Evolutionary conservation across 2,888 invertebrate species (phyloP).

Genomic region (Diaperis boleti): DNA sequence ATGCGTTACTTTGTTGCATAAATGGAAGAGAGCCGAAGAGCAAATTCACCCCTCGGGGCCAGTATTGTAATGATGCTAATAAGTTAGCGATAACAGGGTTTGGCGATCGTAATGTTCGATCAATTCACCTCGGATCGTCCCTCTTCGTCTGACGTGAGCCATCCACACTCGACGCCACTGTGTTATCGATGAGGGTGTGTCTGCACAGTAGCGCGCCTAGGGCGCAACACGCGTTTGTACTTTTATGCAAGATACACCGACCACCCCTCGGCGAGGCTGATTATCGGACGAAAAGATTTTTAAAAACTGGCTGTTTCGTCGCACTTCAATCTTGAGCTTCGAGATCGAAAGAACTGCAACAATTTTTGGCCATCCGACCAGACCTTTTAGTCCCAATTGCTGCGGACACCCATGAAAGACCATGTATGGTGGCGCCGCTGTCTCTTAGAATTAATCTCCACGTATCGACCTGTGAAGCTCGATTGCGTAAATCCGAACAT

Average conservation of each 20-base stretch:
- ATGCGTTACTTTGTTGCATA: too few relatives aligned
- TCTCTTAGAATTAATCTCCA: neutral
- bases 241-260: conserved; percentile 56
- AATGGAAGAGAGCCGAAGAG: too few relatives aligned
- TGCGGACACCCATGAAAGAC: neutral
- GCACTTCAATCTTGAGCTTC: too few relatives aligned
- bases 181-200: conserved; percentile 57
- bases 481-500: conserved; percentile 47
- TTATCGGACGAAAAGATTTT: conserved; percentile 23
- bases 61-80: conserved; percentile 61
- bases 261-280: conserved; percentile 24
- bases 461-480: conserved; percentile 2
- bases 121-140: conserved; percentile 52
- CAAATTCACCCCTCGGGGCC: conserved; percentile 46
- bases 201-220: conserved; percentile 60
- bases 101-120: conserved; percentile 58
- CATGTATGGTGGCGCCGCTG: neutral
- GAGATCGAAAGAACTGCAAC: too few relatives aligned
- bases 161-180: conserved; percentile 47
- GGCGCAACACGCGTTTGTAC: conserved; percentile 58
- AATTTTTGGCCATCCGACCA: too few relatives aligned
- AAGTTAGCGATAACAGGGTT: conserved; percentile 61
- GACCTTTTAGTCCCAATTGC: neutral
- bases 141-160: conserved; percentile 50
- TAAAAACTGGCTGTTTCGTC: neutral